These are phyloP conservation scores for Donacobius atricapilla DNA, from an alignment of 2,113 vertebrate species.

Conservation along the genomic window DNA sequence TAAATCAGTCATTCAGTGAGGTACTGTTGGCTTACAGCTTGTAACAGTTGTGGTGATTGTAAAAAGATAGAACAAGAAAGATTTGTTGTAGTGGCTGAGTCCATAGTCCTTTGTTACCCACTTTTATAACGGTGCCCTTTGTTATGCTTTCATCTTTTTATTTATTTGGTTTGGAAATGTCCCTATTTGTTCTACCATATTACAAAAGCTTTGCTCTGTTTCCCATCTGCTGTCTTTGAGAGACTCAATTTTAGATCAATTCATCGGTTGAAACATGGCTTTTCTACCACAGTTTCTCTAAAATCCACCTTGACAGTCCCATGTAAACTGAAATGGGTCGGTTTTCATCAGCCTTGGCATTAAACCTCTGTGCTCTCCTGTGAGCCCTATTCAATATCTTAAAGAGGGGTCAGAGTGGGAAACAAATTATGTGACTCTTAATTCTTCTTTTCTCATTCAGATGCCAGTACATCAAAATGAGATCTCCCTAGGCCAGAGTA, in stretches of 20 bases:
- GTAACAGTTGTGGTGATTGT: not conserved
- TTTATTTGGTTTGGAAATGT: constrained; percentile 28
- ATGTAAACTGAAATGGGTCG: not conserved
- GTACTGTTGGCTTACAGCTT: not conserved
- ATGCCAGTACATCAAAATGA: constrained; percentile 20
- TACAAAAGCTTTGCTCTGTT: constrained; percentile 16
- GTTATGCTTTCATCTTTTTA: not conserved
- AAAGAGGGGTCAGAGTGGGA: not conserved
- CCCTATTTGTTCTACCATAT: not conserved
- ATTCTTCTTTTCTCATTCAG: not conserved
- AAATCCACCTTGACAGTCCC: not conserved
- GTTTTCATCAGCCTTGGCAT: not conserved
- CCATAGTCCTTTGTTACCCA: constrained; percentile 12
- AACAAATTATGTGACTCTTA: constrained; percentile 14
- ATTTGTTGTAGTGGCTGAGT: not conserved
- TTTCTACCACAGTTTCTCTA: not conserved
- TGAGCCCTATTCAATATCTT: not conserved
- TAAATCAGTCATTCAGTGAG: not conserved
- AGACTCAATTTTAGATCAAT: constrained; percentile 25
- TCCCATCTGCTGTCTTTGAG: constrained; percentile 47
- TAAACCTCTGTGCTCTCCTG: not conserved
- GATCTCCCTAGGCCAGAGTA: not conserved
- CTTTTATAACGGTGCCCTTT: not conserved
- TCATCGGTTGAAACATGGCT: not conserved
- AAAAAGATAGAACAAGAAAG: not conserved